These are phyloP conservation scores for Passerina amoena DNA, from an alignment of 2,113 vertebrate genomes.

Conservation along the genomic window DNA sequence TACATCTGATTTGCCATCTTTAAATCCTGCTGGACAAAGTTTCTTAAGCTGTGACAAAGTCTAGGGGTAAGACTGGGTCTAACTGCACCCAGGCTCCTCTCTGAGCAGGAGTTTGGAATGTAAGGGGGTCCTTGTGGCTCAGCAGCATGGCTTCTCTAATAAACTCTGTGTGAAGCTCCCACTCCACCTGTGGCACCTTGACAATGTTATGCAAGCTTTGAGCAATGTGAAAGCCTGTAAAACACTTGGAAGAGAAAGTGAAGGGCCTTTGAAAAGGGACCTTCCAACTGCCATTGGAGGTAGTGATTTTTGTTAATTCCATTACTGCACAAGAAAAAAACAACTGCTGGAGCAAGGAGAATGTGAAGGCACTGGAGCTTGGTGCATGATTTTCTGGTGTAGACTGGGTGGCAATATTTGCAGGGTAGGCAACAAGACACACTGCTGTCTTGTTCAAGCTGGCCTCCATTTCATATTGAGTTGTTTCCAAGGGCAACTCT, in stretches of 20 bases:
- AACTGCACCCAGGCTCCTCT: neutral
- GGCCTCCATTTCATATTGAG: neutral
- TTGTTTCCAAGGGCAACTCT: neutral
- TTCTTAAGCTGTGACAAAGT: neutral
- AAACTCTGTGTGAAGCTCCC: neutral
- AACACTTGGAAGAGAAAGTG: neutral
- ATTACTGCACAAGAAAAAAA: neutral
- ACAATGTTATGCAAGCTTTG: neutral
- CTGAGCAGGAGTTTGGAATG: neutral
- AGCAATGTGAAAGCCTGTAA: neutral
- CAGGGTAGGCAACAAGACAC: neutral
- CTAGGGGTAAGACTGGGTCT: too few species aligned
- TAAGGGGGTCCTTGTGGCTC: neutral
- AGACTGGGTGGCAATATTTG: neutral
- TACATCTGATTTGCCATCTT: neutral
- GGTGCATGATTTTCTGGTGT: neutral
- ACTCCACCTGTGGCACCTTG: neutral
- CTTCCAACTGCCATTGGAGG: fast-evolving
- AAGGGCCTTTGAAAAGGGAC: neutral
- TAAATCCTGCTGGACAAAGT: neutral
- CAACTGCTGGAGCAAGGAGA: neutral
- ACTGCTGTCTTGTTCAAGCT: neutral
- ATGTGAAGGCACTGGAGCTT: neutral
- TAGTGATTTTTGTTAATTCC: neutral
- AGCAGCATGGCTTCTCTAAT: neutral